Evolutionary conservation across 1,140 invertebrate species (phyloP), one percentile per base, ranked within the genome.

Genomic region (Orius insidiosus): DNA sequence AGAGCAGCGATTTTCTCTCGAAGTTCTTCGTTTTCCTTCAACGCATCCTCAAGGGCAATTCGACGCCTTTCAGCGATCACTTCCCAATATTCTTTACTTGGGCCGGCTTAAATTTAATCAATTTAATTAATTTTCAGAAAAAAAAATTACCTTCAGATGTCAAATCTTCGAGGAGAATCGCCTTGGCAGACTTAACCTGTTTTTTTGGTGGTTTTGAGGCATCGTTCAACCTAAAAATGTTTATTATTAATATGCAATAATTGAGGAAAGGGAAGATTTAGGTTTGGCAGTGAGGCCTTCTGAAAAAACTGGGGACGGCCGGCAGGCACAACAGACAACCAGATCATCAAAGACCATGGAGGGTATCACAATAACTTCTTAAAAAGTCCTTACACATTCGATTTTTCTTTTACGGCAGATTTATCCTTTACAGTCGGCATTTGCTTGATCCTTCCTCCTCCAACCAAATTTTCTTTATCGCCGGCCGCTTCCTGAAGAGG

Each of bases 31-130:
- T 48, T 48, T 59, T 81, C 72, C 46, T 72, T 64, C 34, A 79
- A 64, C 33, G 72, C 67, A 47, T 76, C 70, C 53, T 76, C 63
- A n/a, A 80, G 56, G 8, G 74, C 71, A 62, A 67, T 66, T 57
- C 70, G 63, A 24, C 75, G 65, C 48, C 70, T 73, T 60, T 78
- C 75, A 45, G 76, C 74, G 40, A 78, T 52, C 33, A 70, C 60
- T 64, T 75, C 56, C 76, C 76, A 81, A 57, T 80, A 80, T 51
- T 71, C 70, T 55, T 71, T 69, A 51, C 74, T 76, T 15, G 76
- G 70, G 44, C 68, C 66, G 52, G 32, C 46, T 46, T n/a, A 35
- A 45, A 35, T 13, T 18, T 15, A 37, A 5, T 18, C 5, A 5
- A 15, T 14, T 14, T 41, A n/a, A n/a, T 41, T 14, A 18, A 41